phyloP scores from a whole-genome alignment of 1,140 invertebrate genomes.

The Bicyclus anynana region DNA sequence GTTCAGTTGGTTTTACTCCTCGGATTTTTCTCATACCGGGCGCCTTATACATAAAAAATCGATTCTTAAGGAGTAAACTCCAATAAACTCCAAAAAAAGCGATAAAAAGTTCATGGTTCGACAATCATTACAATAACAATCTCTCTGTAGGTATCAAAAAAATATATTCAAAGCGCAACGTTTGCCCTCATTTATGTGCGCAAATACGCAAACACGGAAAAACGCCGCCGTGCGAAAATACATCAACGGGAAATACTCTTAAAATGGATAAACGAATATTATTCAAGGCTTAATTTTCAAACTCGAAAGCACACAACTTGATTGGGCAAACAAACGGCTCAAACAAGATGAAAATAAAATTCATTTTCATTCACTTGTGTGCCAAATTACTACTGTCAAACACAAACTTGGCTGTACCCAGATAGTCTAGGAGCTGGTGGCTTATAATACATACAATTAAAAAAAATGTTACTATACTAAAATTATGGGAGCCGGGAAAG shows the following conservation, averaged over 20 bases:
- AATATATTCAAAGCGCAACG: neutral
- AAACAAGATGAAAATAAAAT: constrained; percentile 2
- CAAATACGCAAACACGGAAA: neutral
- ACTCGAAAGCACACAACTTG: neutral
- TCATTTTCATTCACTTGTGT: neutral
- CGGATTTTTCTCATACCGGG: too few relatives aligned
- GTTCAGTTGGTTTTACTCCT: too few relatives aligned
- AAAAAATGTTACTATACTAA: too few relatives aligned
- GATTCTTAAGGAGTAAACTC: too few relatives aligned
- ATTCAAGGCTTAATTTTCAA: constrained; percentile 1
- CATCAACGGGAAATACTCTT: neutral
- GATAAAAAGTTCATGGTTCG: too few relatives aligned
- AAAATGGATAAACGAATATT: constrained; percentile 1
- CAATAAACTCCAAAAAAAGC: too few relatives aligned
- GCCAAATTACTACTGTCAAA: neutral
- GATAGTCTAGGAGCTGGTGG: neutral
- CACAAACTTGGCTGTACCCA: neutral
- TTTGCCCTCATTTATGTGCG: neutral
- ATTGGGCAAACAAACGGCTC: neutral
- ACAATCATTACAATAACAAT: too few relatives aligned
- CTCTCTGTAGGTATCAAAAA: neutral
- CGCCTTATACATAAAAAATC: too few relatives aligned
- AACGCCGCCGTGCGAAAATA: neutral
- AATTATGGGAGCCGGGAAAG: too few relatives aligned
- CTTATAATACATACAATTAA: neutral